Conservation (phyloP, 2,888 invertebrate genomes). For the Anaspis maculata region DNA sequence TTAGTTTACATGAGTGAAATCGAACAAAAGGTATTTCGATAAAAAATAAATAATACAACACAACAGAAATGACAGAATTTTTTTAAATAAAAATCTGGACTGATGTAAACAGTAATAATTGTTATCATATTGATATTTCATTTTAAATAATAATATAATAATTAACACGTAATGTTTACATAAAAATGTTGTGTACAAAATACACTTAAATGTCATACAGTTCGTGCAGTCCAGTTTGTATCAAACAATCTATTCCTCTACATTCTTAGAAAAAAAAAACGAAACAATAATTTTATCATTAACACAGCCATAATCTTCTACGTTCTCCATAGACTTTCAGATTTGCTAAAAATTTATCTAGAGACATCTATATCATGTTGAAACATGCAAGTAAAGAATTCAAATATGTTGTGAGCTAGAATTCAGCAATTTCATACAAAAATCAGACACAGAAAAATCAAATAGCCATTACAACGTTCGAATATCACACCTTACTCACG, state of each 20-base stretch:
- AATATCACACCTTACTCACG: no score
- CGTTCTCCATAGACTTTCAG: constrained; percentile 18
- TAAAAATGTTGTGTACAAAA: no score
- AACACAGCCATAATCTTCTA: constrained; percentile 38
- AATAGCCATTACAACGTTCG: no score
- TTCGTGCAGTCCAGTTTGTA: constrained; percentile 10
- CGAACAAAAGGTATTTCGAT: constrained; percentile 22
- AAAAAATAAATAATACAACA: constrained; percentile 30
- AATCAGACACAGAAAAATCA: no score
- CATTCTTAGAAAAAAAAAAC: constrained; percentile 7
- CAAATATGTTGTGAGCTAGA: constrained; percentile 9
- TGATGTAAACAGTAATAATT: background rate
- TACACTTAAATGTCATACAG: no score
- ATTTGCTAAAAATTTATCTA: constrained; percentile 19
- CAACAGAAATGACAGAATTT: constrained; percentile 12
- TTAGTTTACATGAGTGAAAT: constrained; percentile 26
- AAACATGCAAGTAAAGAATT: constrained; percentile 10
- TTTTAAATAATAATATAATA: background rate
- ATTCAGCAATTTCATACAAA: constrained; percentile 8
- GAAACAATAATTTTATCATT: constrained; percentile 17
- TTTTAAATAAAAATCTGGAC: background rate
- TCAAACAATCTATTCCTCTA: constrained; percentile 9
- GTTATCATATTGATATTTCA: background rate
- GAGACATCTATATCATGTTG: constrained; percentile 15
- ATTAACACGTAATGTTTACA: background rate